Evolutionary conservation across 2,888 invertebrate genomes (phyloP).

Genomic region (Neoscelio sp.): DNA sequence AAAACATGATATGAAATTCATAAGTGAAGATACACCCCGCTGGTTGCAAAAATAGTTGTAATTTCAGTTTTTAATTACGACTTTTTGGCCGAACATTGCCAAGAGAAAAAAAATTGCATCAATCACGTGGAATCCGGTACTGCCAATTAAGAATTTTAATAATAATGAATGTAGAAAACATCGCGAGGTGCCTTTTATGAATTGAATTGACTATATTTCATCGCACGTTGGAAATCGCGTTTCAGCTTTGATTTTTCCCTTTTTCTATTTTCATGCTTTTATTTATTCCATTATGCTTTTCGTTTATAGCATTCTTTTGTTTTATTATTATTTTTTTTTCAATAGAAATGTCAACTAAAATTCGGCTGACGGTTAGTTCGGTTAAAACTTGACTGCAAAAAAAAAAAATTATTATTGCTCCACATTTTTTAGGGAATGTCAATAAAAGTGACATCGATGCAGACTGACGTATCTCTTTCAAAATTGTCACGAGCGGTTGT

Average conservation of each 20-base stretch:
- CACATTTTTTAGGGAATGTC: not conserved
- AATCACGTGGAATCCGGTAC: not conserved
- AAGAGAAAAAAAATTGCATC: not conserved
- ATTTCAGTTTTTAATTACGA: too few relatives aligned
- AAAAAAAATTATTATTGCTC: conserved; percentile 32
- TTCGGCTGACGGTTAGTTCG: conserved; percentile 6
- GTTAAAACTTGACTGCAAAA: conserved; percentile 1
- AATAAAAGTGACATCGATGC: conserved; percentile 13
- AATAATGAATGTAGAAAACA: not conserved
- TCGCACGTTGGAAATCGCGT: conserved; percentile 1
- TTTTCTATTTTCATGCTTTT: conserved; percentile 16
- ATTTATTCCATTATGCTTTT: conserved; percentile 31
- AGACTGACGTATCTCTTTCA: conserved; percentile 3
- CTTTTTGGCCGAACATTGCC: too few relatives aligned
- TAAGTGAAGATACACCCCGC: too few relatives aligned
- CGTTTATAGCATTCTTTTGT: conserved; percentile 26
- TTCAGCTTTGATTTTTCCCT: conserved; percentile 1
- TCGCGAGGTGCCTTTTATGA: not conserved
- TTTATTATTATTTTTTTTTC: conserved; percentile 6
- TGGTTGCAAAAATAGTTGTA: too few relatives aligned
- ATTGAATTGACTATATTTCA: conserved; percentile 11
- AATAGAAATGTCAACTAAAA: conserved; percentile 34
- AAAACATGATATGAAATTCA: too few relatives aligned
- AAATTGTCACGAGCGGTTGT: conserved; percentile 3
- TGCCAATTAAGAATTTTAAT: not conserved